Percentiles rank a stretch among this genome's conserved stretches.
Conservation (phyloP, 2,888 invertebrate species). For the Apodemia zela region DNA sequence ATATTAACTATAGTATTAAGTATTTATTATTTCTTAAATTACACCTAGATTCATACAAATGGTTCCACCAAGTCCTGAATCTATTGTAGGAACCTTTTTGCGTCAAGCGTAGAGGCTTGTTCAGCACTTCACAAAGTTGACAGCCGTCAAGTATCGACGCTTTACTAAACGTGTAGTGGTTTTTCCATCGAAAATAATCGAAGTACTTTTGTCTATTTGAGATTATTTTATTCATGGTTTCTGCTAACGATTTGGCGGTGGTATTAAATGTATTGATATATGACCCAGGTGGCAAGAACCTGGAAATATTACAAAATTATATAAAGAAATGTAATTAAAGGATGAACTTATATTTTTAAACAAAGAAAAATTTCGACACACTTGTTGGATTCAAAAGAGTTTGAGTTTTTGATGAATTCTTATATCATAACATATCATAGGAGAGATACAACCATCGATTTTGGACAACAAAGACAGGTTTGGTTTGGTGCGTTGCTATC, state of each 20-base stretch:
- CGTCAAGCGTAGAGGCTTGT: slow-evolving; percentile 43
- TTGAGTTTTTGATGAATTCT: no score
- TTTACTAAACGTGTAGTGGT: slow-evolving; percentile 46
- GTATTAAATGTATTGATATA: slow-evolving; percentile 45
- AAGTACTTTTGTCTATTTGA: slow-evolving; percentile 42
- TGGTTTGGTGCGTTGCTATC: no score
- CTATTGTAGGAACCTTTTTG: slow-evolving; percentile 33
- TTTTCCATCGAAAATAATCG: slow-evolving; percentile 56
- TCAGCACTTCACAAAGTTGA: slow-evolving; percentile 46
- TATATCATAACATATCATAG: no score
- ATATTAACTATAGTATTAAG: not conserved
- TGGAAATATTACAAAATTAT: slow-evolving; percentile 30
- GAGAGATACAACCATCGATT: no score
- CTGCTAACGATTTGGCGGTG: slow-evolving; percentile 42
- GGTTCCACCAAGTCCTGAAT: slow-evolving; percentile 62
- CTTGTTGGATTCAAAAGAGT: no score
- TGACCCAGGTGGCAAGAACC: slow-evolving; percentile 50
- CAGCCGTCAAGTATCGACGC: slow-evolving; percentile 46
- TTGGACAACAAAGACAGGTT: no score
- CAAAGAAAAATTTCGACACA: no score
- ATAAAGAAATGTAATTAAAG: not conserved
- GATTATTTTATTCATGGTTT: slow-evolving; percentile 44
- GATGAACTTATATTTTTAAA: no score
- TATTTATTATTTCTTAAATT: slow-evolving; percentile 19
- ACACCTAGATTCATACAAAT: slow-evolving; percentile 39